Conservation (phyloP, 1,140 invertebrate species). For the Cotesia glomerata region DNA sequence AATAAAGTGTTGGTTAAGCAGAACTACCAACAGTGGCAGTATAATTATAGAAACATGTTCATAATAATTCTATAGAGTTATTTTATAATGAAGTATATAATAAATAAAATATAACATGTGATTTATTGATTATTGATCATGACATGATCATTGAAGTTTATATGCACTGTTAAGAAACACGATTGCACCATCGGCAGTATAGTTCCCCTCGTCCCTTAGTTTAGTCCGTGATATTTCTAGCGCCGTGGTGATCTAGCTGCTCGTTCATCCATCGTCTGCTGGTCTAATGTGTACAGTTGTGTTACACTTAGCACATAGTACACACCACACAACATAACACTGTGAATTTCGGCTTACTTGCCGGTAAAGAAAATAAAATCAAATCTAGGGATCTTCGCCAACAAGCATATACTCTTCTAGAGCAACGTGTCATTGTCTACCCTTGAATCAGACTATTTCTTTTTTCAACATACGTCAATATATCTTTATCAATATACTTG, state of each 20-base stretch:
- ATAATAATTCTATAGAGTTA: not conserved
- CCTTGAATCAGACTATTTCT: conserved; percentile 24
- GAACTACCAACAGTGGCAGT: not conserved
- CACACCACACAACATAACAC: no score
- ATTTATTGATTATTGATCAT: not conserved
- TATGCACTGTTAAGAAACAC: conserved; percentile 14
- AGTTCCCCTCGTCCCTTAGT: conserved; percentile 4
- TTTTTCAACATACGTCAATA: not conserved
- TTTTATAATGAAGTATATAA: not conserved
- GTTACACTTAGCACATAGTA: no score
- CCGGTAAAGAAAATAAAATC: not conserved
- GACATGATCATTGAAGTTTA: not conserved
- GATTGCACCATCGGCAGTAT: conserved; percentile 35
- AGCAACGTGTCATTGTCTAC: conserved; percentile 32
- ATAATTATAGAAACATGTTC: not conserved
- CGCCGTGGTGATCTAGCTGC: conserved; percentile 8
- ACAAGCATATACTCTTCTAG: not conserved
- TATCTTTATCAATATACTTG: not conserved
- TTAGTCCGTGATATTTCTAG: conserved; percentile 50
- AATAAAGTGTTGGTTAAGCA: not conserved
- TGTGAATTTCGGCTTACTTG: not conserved
- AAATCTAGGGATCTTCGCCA: conserved; percentile 16
- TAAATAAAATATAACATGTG: not conserved
- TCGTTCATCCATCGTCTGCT: conserved; percentile 4
- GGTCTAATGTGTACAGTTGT: not conserved